These are phyloP conservation scores for Ferrisia virgata DNA, from an alignment of 2,888 invertebrate genomes.

Conservation along the genomic window DNA sequence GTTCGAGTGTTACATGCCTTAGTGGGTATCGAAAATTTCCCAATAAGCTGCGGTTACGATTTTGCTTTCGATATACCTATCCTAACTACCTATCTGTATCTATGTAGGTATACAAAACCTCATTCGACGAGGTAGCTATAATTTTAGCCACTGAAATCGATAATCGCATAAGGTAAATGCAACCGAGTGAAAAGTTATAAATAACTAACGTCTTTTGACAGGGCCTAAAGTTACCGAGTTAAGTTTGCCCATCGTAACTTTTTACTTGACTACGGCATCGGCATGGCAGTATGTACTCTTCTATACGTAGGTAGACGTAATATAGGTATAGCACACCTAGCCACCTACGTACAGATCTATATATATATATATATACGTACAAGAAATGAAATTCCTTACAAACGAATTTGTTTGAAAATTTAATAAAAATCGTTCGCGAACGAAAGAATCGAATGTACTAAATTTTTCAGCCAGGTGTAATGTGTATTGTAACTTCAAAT, in stretches of 20 bases:
- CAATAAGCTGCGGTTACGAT: background rate
- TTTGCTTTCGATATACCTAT: background rate
- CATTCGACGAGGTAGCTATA: background rate
- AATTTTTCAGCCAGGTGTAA: no score
- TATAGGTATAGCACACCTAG: no score
- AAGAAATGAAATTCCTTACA: no score
- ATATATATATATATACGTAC: no score
- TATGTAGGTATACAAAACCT: background rate
- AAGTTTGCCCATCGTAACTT: background rate
- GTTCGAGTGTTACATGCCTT: no score
- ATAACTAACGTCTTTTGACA: constrained; percentile 8
- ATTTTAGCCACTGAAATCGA: constrained; percentile 5
- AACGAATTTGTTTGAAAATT: no score
- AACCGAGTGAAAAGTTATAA: constrained; percentile 10
- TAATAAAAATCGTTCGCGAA: no score
- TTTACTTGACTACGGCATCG: background rate
- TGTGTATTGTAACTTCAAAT: no score
- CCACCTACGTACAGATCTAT: no score
- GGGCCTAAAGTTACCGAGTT: background rate
- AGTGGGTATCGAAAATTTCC: background rate
- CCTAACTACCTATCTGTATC: background rate
- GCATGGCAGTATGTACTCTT: background rate
- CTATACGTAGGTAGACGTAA: background rate
- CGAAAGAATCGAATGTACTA: no score
- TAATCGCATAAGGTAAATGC: constrained; percentile 8